Base-by-base conservation (phyloP, 2,888 invertebrate species). In the Phortica okadai region DNA sequence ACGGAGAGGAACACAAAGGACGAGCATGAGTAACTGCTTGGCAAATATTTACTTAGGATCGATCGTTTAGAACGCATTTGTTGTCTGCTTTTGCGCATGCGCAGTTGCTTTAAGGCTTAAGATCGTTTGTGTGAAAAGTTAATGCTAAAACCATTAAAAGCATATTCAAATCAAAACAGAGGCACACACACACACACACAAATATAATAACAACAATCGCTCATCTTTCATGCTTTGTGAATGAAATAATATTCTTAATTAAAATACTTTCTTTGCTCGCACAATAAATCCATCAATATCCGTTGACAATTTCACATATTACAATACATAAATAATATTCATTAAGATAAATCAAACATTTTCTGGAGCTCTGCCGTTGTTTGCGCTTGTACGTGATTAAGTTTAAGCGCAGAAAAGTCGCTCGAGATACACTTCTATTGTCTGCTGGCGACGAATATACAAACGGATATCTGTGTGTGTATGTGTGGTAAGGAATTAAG, bases 41-140 rank as follows among this genome's bases (percentile, higher is more conserved):
- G 75, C 77, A 69, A 83, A 85, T 88, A 84, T 89, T 88, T 87
- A 78, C 75, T 83, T 83, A 87, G 83, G 83, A 84, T 82, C 77
- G 83, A 84, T 82, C 77, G 59, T 33, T 33, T 33, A 33, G 33
- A 5, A 33, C 33, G 58, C 70, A 78, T 78, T 76, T 74, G 76
- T 79, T 79, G 78, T 79, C 77, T 80, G 77, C 77, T 75, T 81
- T 78, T 83, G 78, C 86, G 85, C 86, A 81, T 87, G 88, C 86
- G 85, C 87, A 81, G 81, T 81, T 78, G 78, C 54, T 41, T 74
- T 74, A 44, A 45, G 50, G 56, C 70, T 69, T 21, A 25, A 8
- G 56, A 16, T 14, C 10, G 76, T 80, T 79, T 82, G 80, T 82
- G 83, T 83, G 85, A 83, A 83, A 84, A 85, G 85, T 87, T 85